Evolutionary conservation across 2,888 invertebrate species (phyloP), one percentile per base, ranked within the genome.

Genomic region (Steinernema carpocapsae): DNA sequence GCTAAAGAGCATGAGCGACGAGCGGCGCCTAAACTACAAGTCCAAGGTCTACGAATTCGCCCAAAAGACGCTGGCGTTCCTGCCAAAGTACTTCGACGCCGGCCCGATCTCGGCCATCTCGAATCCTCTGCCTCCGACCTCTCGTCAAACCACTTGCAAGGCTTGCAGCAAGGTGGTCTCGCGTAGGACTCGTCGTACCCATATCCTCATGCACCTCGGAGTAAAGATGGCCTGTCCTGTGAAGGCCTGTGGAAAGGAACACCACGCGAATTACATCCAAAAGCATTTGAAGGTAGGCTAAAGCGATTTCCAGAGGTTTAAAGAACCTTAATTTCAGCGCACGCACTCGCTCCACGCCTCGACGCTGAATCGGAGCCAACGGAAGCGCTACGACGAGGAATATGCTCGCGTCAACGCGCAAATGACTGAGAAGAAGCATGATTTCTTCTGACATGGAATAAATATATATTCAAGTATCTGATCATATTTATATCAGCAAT

Each of bases 211-310:
- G 7, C 48, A 48, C n/a, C 48, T 48, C 48, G 19, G 19, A 4
- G 3, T 48, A 4, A 6, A 48, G 7, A 19, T 17, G 48, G 3
- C 17, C n/a, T 48, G 48, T 48, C 48, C 48, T 3, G 4, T 48
- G 7, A 48, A 6, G 4, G 17, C 48, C n/a, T 48, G 48, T 48
- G 3, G 7, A 3, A 19, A 48, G n/a, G 3, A n/a, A 17, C n/a
- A n/a, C 48, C 48, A 48, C 19, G n/a, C 17, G 48, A 48, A 48
- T 19, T 48, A 48, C n/a, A 4, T 48, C 10, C 48, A n/a, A 10
- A 48, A 48, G 48, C 48, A 48, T 19, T n/a, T 48, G 48, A 48
- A 48, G 48, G 48, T 48, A n/a, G n/a, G n/a, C n/a, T n/a, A n/a
- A n/a, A n/a, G n/a, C n/a, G n/a, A n/a, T n/a, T n/a, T n/a, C n/a